These are phyloP conservation scores for Tor tambroides DNA, from an alignment of 2,113 vertebrate species.

Conservation along the genomic window DNA sequence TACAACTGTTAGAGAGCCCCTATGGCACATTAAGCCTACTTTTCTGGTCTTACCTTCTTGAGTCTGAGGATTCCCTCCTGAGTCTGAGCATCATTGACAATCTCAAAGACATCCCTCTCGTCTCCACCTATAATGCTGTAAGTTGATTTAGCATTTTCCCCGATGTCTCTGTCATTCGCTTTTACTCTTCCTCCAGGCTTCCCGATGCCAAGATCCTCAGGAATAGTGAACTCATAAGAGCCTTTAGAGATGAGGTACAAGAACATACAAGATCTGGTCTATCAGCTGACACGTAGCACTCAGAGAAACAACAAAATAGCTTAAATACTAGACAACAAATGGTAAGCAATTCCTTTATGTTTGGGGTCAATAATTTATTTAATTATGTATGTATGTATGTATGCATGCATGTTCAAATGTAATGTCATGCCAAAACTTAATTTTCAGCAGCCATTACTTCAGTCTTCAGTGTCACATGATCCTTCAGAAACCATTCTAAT, in stretches of 20 bases:
- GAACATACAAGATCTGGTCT: neutral
- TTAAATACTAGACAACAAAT: slow-evolving; percentile 56
- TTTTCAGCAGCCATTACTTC: too few species aligned
- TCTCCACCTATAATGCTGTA: slow-evolving; percentile 95
- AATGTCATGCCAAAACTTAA: too few species aligned
- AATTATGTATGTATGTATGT: too few species aligned
- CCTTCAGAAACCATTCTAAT: too few species aligned
- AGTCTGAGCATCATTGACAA: slow-evolving; percentile 86
- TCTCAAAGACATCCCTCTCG: slow-evolving; percentile 89
- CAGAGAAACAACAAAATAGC: neutral
- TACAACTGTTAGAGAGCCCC: slow-evolving; percentile 18
- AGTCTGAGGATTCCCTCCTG: slow-evolving; percentile 92
- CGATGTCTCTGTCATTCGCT: slow-evolving; percentile 91
- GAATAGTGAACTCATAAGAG: slow-evolving; percentile 93
- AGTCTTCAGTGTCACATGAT: too few species aligned
- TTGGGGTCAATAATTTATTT: neutral
- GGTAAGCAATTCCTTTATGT: neutral
- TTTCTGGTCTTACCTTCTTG: slow-evolving; percentile 82
- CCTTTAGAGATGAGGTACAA: slow-evolving; percentile 70
- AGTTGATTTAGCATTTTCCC: slow-evolving; percentile 91
- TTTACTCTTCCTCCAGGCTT: slow-evolving; percentile 90
- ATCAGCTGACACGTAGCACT: neutral
- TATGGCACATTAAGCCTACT: slow-evolving; percentile 22
- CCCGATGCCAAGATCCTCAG: slow-evolving; percentile 87
- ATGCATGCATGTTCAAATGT: too few species aligned